A percentile compares a stretch with the other conserved stretches of the same genome.
phyloP scores from a whole-genome alignment of 2,797 vertebrate genomes.

The Enteromius argenteus region DNA sequence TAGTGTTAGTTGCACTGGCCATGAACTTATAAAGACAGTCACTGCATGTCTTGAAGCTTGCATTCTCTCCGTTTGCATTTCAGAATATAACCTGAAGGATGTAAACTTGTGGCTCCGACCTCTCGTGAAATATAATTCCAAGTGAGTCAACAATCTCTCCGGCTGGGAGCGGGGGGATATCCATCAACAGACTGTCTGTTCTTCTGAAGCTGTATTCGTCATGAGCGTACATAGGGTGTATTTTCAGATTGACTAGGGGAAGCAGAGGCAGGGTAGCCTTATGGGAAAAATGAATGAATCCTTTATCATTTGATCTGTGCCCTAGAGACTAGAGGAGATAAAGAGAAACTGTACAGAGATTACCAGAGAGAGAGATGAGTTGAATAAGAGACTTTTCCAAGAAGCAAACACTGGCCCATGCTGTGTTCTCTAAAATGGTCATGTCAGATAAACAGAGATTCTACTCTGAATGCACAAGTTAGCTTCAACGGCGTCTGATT shows the following conservation, averaged over 20 bases:
- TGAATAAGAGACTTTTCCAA: constrained; percentile 36
- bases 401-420: constrained; percentile 36
- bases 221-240: not conserved
- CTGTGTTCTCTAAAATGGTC: constrained; percentile 54
- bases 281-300: constrained; percentile 12
- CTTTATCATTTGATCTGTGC: constrained; percentile 37
- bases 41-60: not conserved
- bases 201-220: constrained; percentile 5
- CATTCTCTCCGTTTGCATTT: constrained; percentile 1
- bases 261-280: constrained; percentile 6
- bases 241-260: constrained; percentile 37
- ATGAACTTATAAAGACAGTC: constrained; percentile 2
- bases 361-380: constrained; percentile 4
- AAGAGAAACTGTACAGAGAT: constrained; percentile 15
- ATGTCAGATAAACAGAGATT: constrained; percentile 58
- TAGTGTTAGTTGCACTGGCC: not conserved
- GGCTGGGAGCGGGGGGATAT: constrained; percentile 25
- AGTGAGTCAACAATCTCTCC: constrained; percentile 20
- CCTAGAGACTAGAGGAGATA: constrained; percentile 33
- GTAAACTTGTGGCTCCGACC: not conserved
- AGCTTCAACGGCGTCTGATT: constrained; percentile 36
- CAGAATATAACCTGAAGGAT: constrained; percentile 5
- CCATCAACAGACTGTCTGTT: constrained; percentile 35
- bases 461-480: constrained; percentile 44
- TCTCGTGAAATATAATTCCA: not conserved